phyloP scores from a whole-genome alignment of 2,888 invertebrate species.

The Rhimphoctona megacephalus region DNA sequence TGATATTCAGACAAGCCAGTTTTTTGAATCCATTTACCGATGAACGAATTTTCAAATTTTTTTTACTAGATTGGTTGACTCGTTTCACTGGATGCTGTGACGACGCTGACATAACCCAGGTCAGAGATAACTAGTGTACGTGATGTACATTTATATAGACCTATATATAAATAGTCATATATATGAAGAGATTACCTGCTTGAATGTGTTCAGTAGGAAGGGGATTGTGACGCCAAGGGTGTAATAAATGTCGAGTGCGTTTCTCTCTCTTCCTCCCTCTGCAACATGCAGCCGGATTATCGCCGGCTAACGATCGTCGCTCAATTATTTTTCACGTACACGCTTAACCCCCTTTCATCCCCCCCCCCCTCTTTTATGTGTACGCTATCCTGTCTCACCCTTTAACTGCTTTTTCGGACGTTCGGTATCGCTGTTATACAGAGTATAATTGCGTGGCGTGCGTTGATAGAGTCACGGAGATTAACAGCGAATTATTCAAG shows the following conservation, averaged over 20 bases:
- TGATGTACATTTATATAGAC: slow-evolving; percentile 7
- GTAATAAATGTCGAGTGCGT: slow-evolving; percentile 78
- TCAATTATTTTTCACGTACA: slow-evolving; percentile 68
- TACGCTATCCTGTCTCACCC: slow-evolving; percentile 37
- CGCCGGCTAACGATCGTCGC: slow-evolving; percentile 70
- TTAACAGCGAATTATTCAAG: slow-evolving; percentile 67
- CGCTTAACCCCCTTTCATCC: slow-evolving; percentile 49
- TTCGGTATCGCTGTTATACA: slow-evolving; percentile 60
- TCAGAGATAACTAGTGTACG: slow-evolving; percentile 30
- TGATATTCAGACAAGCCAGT: not conserved
- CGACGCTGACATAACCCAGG: slow-evolving; percentile 2
- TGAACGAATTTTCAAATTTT: not conserved
- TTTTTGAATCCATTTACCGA: not conserved
- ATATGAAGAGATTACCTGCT: slow-evolving; percentile 75
- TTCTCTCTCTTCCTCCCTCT: slow-evolving; percentile 49
- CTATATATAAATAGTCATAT: slow-evolving; percentile 4
- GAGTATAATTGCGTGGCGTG: slow-evolving; percentile 64
- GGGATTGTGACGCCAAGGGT: slow-evolving; percentile 56
- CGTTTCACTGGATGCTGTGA: slow-evolving; percentile 8
- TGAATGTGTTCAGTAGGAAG: slow-evolving; percentile 67
- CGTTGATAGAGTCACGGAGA: slow-evolving; percentile 68
- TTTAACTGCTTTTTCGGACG: slow-evolving; percentile 63
- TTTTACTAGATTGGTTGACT: not conserved
- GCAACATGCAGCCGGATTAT: slow-evolving; percentile 73
- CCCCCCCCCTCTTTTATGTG: slow-evolving; percentile 1